Evolutionary conservation across 2,888 invertebrate species (phyloP).

Genomic region (Pachydiplax longipennis): DNA sequence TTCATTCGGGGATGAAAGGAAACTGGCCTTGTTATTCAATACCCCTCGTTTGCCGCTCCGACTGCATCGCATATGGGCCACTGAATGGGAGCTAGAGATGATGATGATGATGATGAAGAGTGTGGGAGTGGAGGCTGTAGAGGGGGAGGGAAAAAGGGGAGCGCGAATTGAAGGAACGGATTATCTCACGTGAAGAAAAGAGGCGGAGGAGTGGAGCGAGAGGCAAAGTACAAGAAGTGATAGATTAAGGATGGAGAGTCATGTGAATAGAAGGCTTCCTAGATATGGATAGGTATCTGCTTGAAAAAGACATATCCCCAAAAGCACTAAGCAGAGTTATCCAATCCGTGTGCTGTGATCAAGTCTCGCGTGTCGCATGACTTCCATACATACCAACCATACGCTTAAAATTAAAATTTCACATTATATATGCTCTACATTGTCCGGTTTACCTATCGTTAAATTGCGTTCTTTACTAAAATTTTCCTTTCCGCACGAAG

Average conservation of each 20-base stretch:
- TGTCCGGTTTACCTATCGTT: no score
- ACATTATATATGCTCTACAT: no score
- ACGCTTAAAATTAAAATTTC: no score
- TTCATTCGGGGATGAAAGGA: constrained; percentile 34
- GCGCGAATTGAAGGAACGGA: background rate
- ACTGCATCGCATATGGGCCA: constrained; percentile 39
- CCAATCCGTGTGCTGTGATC: no score
- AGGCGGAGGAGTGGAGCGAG: background rate
- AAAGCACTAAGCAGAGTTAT: no score
- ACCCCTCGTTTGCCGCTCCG: constrained; percentile 30
- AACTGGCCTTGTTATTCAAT: constrained; percentile 40
- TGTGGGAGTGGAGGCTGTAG: background rate
- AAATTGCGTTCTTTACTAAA: no score
- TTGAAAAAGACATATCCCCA: no score
- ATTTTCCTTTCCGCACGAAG: no score
- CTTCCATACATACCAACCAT: no score
- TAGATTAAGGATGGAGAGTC: background rate
- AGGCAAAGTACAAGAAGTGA: background rate
- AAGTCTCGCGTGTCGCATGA: no score
- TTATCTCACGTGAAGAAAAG: background rate
- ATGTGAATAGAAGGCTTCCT: no score
- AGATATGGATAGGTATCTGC: no score
- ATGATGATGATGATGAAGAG: constrained; percentile 14
- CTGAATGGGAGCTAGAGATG: constrained; percentile 31
- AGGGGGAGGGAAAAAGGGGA: background rate